A percentile compares a stretch with the other conserved stretches of the same genome.
phyloP scores from a whole-genome alignment of 1,140 invertebrate genomes.

The Aphis craccivora region DNA sequence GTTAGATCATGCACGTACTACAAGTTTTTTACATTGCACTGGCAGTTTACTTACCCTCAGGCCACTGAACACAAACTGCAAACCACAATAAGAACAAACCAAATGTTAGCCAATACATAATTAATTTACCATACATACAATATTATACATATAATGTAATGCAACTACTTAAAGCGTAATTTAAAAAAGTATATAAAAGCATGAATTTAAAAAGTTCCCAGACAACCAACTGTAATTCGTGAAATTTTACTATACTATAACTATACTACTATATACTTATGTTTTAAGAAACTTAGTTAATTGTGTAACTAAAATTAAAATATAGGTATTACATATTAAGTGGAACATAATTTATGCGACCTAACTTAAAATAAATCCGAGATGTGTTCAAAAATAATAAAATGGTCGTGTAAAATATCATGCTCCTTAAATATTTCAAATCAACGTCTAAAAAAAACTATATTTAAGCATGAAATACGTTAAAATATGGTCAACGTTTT shows the following conservation, averaged over 20 bases:
- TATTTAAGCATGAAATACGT: slow-evolving; percentile 17
- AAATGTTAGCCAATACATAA: slow-evolving; percentile 55
- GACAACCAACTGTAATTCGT: not conserved
- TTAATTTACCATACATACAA: slow-evolving; percentile 56
- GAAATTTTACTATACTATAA: no score
- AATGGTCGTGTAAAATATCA: not conserved
- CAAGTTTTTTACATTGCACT: slow-evolving; percentile 21
- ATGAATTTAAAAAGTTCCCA: slow-evolving; percentile 28
- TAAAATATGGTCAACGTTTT: not conserved
- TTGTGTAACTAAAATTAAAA: not conserved
- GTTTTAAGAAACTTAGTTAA: not conserved
- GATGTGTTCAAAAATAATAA: not conserved
- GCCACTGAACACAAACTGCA: slow-evolving; percentile 87
- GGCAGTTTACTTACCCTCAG: slow-evolving; percentile 72
- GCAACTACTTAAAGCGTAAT: slow-evolving; percentile 42
- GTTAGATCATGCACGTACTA: slow-evolving; percentile 23
- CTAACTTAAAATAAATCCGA: not conserved
- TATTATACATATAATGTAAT: slow-evolving; percentile 50
- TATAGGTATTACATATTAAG: not conserved
- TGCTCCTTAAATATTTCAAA: not conserved
- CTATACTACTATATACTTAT: no score
- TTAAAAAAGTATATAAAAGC: slow-evolving; percentile 29
- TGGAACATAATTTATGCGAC: not conserved
- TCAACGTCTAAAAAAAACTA: not conserved
- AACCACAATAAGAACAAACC: slow-evolving; percentile 66